phyloP scores from a whole-genome alignment of 92 coral and sea anemone genomes.

The Plumapathes pennacea region DNA sequence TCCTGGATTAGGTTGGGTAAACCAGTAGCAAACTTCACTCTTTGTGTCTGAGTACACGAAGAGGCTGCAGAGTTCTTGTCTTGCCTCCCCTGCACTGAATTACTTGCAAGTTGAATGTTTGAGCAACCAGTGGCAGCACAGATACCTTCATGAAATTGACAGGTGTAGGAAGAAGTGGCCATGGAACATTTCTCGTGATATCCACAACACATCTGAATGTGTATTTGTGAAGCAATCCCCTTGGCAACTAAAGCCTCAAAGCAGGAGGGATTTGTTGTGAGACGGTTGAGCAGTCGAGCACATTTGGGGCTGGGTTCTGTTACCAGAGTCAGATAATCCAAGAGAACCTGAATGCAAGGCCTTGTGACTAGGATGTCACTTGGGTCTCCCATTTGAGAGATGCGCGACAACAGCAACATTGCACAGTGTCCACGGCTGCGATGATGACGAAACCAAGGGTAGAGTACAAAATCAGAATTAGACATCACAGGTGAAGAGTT shows the following conservation, averaged over 20 bases:
- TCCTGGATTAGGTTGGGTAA: too few relatives aligned
- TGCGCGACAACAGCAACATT: constrained; percentile 67
- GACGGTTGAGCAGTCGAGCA: constrained; percentile 60
- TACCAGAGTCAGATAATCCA: constrained; percentile 61
- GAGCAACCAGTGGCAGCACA: too few relatives aligned
- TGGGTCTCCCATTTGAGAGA: constrained; percentile 85
- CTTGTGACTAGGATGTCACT: constrained; percentile 50
- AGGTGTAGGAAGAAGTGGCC: too few relatives aligned
- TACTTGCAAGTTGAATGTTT: too few relatives aligned
- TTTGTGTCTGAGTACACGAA: too few relatives aligned
- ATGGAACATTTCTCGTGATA: too few relatives aligned
- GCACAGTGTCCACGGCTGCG: constrained; percentile 70
- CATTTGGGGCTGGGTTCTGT: constrained; percentile 79
- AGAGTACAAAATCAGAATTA: too few relatives aligned
- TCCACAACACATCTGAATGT: constrained; percentile 76
- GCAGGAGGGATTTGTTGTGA: constrained; percentile 63
- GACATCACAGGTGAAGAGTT: constrained; percentile 1
- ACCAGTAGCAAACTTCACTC: too few relatives aligned
- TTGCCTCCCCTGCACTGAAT: too few relatives aligned
- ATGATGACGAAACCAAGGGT: constrained; percentile 10
- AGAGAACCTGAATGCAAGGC: constrained; percentile 68
- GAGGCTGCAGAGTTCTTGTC: too few relatives aligned
- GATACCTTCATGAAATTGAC: too few relatives aligned
- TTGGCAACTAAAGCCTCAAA: constrained; percentile 65
- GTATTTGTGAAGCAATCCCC: constrained; percentile 71